A percentile compares a stretch with the other conserved stretches of the same genome.
phyloP scores from a whole-genome alignment of 2,113 vertebrate genomes.

The Ochotona princeps region DNA sequence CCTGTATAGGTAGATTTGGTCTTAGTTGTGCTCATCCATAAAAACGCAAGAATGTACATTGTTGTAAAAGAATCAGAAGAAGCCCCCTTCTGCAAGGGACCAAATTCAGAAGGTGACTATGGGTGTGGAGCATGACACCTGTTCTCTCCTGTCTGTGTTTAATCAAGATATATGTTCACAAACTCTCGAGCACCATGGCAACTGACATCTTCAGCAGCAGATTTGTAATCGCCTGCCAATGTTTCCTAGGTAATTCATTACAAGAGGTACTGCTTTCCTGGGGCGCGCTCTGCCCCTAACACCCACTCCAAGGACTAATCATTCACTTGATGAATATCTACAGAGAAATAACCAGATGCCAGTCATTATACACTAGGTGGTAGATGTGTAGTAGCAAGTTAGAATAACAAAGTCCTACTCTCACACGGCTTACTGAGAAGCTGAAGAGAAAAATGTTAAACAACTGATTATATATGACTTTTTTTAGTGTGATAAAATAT shows the following conservation, averaged over 20 bases:
- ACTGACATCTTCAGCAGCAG: constrained; percentile 46
- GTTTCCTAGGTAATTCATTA: constrained; percentile 54
- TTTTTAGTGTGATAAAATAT: background rate
- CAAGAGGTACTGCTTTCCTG: background rate
- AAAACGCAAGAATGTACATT: background rate
- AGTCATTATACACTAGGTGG: background rate
- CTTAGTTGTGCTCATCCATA: background rate
- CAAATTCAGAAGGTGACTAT: background rate
- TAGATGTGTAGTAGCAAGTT: background rate
- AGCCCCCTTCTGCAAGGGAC: background rate
- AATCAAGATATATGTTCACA: constrained; percentile 45
- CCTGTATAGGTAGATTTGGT: background rate
- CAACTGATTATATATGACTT: background rate
- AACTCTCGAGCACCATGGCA: constrained; percentile 54
- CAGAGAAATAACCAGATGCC: background rate
- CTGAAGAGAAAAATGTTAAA: background rate
- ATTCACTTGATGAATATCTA: constrained; percentile 14
- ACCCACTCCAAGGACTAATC: background rate
- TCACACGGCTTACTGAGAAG: background rate
- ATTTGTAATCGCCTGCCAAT: background rate
- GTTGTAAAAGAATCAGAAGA: constrained; percentile 37
- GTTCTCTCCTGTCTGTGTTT: constrained; percentile 51
- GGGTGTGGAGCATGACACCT: background rate
- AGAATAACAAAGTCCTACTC: background rate
- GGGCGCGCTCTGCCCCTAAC: background rate